Conservation (phyloP, 2,888 invertebrate species). For the Eristalinus aeneus region DNA sequence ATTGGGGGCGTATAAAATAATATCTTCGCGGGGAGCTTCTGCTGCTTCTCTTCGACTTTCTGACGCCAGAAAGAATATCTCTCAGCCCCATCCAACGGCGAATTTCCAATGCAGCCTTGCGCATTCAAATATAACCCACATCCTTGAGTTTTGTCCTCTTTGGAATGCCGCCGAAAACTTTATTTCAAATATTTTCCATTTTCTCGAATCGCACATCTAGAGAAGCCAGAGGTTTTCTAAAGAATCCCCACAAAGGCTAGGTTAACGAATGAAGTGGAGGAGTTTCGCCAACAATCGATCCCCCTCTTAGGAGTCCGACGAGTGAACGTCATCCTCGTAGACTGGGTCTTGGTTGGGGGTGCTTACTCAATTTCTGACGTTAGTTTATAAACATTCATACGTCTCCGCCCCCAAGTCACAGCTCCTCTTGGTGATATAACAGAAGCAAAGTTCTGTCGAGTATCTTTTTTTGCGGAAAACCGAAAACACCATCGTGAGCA, state of each 20-base stretch:
- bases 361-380: constrained; percentile 53
- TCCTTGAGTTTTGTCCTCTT: constrained; percentile 25
- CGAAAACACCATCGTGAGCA: constrained; percentile 14
- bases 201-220: not conserved
- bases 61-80: constrained; percentile 36
- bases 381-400: constrained; percentile 36
- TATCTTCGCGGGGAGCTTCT: constrained; percentile 19
- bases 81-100: not conserved
- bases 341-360: constrained; percentile 37
- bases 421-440: constrained; percentile 17
- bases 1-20: constrained; percentile 27
- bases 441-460: constrained; percentile 20
- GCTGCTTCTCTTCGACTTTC: constrained; percentile 21
- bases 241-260: constrained; percentile 33
- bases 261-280: not conserved
- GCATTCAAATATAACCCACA: constrained; percentile 26
- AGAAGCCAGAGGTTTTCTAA: constrained; percentile 1
- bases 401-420: constrained; percentile 1
- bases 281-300: not conserved
- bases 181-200: constrained; percentile 35
- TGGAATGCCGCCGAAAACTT: constrained; percentile 26
- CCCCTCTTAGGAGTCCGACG: constrained; percentile 5
- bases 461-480: not conserved
- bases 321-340: constrained; percentile 54
- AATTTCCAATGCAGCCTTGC: not conserved